Percentiles rank a stretch among this genome's conserved stretches.
These are phyloP conservation scores for Rhodinocichla rosea DNA, from an alignment of 2,113 vertebrate species.

Conservation along the genomic window DNA sequence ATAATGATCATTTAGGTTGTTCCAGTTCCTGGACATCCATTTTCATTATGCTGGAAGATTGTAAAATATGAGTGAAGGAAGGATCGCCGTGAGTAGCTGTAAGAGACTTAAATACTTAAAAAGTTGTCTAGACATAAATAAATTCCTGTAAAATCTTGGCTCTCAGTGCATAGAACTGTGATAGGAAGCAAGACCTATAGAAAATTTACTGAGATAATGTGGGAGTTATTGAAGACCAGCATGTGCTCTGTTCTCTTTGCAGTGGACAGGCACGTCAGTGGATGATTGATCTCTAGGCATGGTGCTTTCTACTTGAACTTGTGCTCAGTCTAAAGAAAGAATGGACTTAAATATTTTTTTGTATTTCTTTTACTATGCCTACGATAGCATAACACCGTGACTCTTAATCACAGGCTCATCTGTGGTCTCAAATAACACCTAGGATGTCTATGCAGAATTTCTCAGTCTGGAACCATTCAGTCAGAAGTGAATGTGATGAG, in stretches of 20 bases:
- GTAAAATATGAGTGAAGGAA: background rate
- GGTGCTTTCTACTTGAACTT: background rate
- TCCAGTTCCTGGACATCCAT: background rate
- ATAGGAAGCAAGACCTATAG: background rate
- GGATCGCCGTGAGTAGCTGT: background rate
- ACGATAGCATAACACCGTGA: background rate
- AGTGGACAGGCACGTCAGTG: rapidly evolving
- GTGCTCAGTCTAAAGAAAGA: background rate
- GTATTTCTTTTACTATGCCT: background rate
- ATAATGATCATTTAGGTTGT: background rate
- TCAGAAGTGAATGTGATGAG: background rate
- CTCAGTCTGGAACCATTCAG: background rate
- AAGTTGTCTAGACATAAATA: background rate
- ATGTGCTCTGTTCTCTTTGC: background rate
- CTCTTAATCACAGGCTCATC: background rate
- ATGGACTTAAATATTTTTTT: background rate
- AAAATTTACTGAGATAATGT: background rate
- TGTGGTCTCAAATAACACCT: background rate
- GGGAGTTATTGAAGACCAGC: background rate
- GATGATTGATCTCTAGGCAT: background rate
- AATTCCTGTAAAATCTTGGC: background rate
- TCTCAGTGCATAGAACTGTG: background rate
- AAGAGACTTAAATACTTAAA: background rate
- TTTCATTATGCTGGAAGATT: background rate
- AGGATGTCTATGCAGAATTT: background rate